Base-by-base conservation (phyloP, 2,797 vertebrate species). In the Adrianichthys oophorus region DNA sequence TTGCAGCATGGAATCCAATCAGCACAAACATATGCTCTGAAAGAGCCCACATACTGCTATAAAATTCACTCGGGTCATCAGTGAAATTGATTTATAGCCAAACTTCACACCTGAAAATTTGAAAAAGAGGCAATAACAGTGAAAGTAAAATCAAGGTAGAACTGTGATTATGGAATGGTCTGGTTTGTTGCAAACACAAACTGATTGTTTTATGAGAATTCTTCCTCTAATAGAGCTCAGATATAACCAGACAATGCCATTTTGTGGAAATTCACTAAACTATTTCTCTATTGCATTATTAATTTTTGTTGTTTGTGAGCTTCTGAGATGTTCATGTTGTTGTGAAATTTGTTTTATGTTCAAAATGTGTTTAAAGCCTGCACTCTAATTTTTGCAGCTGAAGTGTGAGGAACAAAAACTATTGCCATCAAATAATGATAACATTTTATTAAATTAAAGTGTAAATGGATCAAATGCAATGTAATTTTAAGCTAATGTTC, bases 1-100 rank as follows among this genome's bases (percentile, higher is more conserved):
- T 69, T 24, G 69, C 48, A 67, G 70, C 59, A 41, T 24, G 55
- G 40, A 46, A 16, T 53, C 32, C 43, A 71, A 48, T 72, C 65
- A 72, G 43, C 32, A 32, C 32, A 68, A 45, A 16, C 37, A 47
- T 65, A 37, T 13, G 44, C 43, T 58, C 21, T 49, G 6, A 46
- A 24, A 58, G 19, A 56, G 57, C 51, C 51, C 56, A 19, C 43
- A 12, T 53, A 13, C 15, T 51, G 48, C 47, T 14, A 56, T 23
- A 40, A 58, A 43, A 52, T 48, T 49, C 23, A 64, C 29, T n/a
- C 40, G 4, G 1, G 24, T 58, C n/a, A 54, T 59, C 44, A 46
- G 52, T 17, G 41, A 12, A 41, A 18, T 15, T 45, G 17, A 41
- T 1, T 43, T n/a, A 24, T 3, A 43, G 40, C 4, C 8, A 43